phyloP scores from a whole-genome alignment of 1,140 invertebrate species.

The Zophobas morio region DNA sequence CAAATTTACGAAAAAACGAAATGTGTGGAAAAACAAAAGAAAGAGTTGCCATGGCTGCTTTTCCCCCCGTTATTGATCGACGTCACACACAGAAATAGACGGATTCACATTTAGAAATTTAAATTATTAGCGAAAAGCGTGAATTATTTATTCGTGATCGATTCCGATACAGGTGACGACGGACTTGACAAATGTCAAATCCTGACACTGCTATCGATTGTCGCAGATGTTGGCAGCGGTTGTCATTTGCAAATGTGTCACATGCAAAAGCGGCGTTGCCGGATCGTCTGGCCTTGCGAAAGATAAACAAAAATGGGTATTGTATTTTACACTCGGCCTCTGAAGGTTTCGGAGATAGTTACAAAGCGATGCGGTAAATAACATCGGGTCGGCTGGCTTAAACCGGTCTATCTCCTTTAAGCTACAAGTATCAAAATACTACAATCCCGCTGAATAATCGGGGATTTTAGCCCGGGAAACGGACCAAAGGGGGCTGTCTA shows the following conservation, averaged over 20 bases:
- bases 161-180: slow-evolving; percentile 3
- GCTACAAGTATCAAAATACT: slow-evolving; percentile 1
- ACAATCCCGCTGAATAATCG: slow-evolving; percentile 1
- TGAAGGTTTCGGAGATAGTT: slow-evolving; percentile 3
- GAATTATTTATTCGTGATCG: slow-evolving; percentile 19
- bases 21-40: slow-evolving; percentile 23
- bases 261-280: background rate
- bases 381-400: background rate
- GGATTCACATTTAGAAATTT: slow-evolving; percentile 36
- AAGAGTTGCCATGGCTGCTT: slow-evolving; percentile 36
- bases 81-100: slow-evolving; percentile 30
- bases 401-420: slow-evolving; percentile 7
- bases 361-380: background rate
- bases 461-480: background rate
- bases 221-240: background rate
- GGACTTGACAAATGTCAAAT: background rate
- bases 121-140: slow-evolving; percentile 17
- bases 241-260: background rate
- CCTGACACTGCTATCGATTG: too few species aligned
- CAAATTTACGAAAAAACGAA: background rate
- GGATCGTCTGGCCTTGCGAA: background rate
- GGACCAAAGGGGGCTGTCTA: background rate
- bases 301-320: slow-evolving; percentile 3
- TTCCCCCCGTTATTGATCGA: slow-evolving; percentile 28
- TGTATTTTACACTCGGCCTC: background rate